Conservation (phyloP, 2,113 vertebrate genomes). For the Pelodiscus sinensis region DNA sequence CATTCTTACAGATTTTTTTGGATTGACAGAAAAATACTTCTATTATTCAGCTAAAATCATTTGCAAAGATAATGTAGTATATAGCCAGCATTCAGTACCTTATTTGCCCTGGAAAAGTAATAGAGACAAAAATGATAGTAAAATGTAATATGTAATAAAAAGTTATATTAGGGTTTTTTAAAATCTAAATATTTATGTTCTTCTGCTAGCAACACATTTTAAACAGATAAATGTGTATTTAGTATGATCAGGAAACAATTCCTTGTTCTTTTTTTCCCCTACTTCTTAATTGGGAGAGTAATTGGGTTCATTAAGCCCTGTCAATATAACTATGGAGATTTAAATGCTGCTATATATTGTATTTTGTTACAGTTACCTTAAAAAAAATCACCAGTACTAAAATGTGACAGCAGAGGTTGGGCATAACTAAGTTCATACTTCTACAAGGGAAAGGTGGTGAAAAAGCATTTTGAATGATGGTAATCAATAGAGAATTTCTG, state of each 20-base stretch:
- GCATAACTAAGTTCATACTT: not conserved
- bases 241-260: not conserved
- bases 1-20: not conserved
- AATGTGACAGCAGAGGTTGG: not conserved
- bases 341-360: not conserved
- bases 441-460: not conserved
- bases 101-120: not conserved
- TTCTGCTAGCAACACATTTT: not conserved
- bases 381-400: not conserved
- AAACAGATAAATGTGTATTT: not conserved
- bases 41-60: not conserved
- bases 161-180: not conserved
- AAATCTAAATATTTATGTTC: not conserved
- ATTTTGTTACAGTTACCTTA: not conserved
- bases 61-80: not conserved
- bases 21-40: not conserved
- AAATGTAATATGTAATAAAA: not conserved
- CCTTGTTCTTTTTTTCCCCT: not conserved
- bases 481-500: constrained; percentile 12
- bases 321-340: not conserved
- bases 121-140: not conserved
- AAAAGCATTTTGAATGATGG: not conserved
- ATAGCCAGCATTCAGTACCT: not conserved
- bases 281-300: not conserved
- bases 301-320: not conserved